phyloP scores from a whole-genome alignment of 2,888 invertebrate species.

The Leptura quadrifasciata region DNA sequence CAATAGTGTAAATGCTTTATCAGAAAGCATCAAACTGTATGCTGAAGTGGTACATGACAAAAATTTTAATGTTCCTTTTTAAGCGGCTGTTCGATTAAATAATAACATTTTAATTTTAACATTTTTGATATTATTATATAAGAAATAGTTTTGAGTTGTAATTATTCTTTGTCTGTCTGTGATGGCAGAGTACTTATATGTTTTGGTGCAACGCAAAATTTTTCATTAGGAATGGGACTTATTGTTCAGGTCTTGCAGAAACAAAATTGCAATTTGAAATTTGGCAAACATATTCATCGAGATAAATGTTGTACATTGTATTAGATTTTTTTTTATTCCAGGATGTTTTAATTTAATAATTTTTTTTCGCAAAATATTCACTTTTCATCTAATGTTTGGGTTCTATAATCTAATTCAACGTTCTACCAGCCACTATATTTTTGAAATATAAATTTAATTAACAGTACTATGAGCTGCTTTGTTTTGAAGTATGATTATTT shows the following conservation, averaged over 20 bases:
- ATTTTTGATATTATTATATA: too few species aligned
- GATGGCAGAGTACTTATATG: background rate
- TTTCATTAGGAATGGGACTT: background rate
- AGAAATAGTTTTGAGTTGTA: background rate
- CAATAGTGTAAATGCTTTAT: too few species aligned
- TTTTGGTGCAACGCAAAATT: background rate
- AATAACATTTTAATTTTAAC: too few species aligned
- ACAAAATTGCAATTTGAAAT: too few species aligned
- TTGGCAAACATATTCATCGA: too few species aligned
- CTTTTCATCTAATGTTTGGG: too few species aligned
- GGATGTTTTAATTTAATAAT: too few species aligned
- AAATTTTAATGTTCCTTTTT: background rate
- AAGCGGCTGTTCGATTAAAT: background rate
- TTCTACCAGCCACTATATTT: background rate
- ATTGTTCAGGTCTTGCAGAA: background rate
- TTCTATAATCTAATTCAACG: too few species aligned
- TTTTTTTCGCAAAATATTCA: too few species aligned
- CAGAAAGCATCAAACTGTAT: background rate
- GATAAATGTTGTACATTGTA: too few species aligned
- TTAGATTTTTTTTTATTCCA: too few species aligned
- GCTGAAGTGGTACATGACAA: background rate
- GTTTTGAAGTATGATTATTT: conserved; percentile 37
- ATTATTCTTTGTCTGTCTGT: background rate
- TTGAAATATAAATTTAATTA: background rate
- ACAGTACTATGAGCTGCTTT: background rate